phyloP scores from a whole-genome alignment of 2,113 vertebrate genomes.

The Ailuropoda melanoleuca region DNA sequence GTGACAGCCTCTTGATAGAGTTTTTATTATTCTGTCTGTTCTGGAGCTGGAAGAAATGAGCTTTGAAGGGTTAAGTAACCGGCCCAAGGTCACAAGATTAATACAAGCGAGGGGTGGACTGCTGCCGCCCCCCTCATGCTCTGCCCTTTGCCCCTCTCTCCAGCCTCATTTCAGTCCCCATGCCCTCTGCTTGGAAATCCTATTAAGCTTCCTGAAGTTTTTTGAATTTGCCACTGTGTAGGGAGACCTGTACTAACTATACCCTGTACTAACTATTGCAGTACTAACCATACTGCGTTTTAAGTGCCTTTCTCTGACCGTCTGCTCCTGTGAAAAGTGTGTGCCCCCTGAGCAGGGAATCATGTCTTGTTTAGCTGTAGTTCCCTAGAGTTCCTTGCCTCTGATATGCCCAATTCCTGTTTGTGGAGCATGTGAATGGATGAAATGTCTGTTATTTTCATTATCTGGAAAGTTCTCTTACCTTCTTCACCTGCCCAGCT shows the following conservation, averaged over 20 bases:
- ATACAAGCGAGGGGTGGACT: neutral
- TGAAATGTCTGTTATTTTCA: neutral
- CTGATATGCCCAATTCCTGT: neutral
- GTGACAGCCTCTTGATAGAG: neutral
- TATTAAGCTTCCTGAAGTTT: neutral
- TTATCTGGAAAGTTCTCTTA: neutral
- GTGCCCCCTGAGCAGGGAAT: neutral
- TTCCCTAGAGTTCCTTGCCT: neutral
- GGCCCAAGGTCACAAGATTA: neutral
- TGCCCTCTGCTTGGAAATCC: neutral
- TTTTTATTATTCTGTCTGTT: neutral
- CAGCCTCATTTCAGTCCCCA: neutral
- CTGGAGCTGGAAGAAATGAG: neutral
- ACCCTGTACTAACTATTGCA: too few relatives aligned
- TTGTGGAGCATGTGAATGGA: neutral
- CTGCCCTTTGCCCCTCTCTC: neutral
- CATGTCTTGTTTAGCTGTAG: neutral
- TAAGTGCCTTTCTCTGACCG: neutral
- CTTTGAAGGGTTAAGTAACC: neutral
- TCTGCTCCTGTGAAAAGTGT: neutral
- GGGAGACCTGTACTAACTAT: neutral
- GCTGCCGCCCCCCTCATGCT: neutral
- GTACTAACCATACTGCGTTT: neutral
- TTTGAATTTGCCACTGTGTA: neutral
- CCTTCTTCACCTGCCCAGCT: neutral